Evolutionary conservation across 1,140 invertebrate genomes (phyloP).

Genomic region (Caenorhabditis elegans): WBcel235 BX284604.4:934501-935000

Average conservation of each 20-base stretch:
- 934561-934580: too few species aligned
- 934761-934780: too few species aligned
- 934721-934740: not conserved
- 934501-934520: too few species aligned
- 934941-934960: not conserved
- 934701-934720: not conserved
- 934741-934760: too few species aligned
- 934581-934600: too few species aligned
- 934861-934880: slow-evolving; percentile 54
- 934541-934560: too few species aligned
- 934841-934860: slow-evolving; percentile 16
- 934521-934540: too few species aligned
- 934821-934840: slow-evolving; percentile 2
- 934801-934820: not conserved
- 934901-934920: slow-evolving; percentile 62
- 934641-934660: too few species aligned
- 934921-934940: slow-evolving; percentile 57
- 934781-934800: not conserved
- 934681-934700: not conserved
- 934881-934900: slow-evolving; percentile 60
- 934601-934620: too few species aligned
- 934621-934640: too few species aligned
- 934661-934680: too few species aligned
- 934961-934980: too few species aligned
- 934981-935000: slow-evolving; percentile 60